Conservation (phyloP, 2,797 vertebrate genomes). For the Protosalanx chinensis region DNA sequence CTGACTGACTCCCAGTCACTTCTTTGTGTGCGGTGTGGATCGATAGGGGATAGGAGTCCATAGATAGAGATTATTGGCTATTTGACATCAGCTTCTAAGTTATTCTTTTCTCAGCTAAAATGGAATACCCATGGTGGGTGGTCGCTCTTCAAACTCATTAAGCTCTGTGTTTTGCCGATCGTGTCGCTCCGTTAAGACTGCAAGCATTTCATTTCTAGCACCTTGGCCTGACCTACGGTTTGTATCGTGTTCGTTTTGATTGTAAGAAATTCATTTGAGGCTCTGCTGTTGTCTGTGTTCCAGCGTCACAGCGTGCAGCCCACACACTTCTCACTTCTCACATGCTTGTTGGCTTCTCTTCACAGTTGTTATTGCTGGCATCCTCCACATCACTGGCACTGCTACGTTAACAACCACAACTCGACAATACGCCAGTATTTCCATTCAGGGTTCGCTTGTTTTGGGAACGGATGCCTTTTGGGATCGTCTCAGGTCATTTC, state of each 20-base stretch:
- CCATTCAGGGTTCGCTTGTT: conserved; percentile 34
- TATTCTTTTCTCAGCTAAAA: conserved; percentile 15
- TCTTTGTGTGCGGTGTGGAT: background rate
- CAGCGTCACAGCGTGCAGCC: conserved; percentile 4
- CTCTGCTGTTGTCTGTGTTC: background rate
- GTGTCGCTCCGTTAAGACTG: conserved; percentile 19
- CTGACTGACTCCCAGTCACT: background rate
- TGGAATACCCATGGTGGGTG: conserved; percentile 37
- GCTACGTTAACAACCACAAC: conserved; percentile 39
- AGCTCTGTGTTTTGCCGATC: conserved; percentile 13
- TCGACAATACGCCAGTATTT: conserved; percentile 44
- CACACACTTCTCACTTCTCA: conserved; percentile 40
- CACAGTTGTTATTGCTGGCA: conserved; percentile 8
- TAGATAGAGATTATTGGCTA: conserved; percentile 25
- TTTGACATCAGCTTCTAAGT: conserved; percentile 27
- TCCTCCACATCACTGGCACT: conserved; percentile 19
- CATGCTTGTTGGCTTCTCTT: conserved; percentile 21
- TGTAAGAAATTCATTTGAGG: conserved; percentile 5
- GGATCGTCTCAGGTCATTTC: conserved; percentile 41
- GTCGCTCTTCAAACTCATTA: conserved; percentile 29
- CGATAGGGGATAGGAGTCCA: conserved; percentile 14
- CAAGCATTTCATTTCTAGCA: conserved; percentile 15
- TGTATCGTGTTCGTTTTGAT: conserved; percentile 26
- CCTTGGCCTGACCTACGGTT: conserved; percentile 3
- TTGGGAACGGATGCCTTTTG: conserved; percentile 37